Base-by-base conservation (phyloP, 1,140 invertebrate species). In the Drosophila saltans region DNA sequence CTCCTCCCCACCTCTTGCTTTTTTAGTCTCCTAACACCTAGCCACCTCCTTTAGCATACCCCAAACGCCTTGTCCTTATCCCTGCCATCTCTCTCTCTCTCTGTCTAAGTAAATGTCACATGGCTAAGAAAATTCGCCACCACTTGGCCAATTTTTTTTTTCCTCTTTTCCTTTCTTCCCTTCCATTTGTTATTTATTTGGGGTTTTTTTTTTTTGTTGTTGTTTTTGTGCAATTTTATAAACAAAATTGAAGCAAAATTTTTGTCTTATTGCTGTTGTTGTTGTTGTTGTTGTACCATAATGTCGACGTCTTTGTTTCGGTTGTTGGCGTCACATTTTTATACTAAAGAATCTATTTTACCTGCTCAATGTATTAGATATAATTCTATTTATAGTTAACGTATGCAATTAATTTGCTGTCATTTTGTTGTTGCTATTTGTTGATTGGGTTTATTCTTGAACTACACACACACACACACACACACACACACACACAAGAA, bases 391-490 rank as follows among this genome's bases (percentile, higher is more conserved):
- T 68, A 40, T 78, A 68, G 75, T 52, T 45, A 58, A 63, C 63
- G 36, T 78, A 78, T 78, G 76, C 76, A 78, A 78, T 78, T 78
- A 78, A 78, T 78, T 78, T 72, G 75, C 75, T 78, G 76, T 78
- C 76, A 78, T 78, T 76, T 76, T 55, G 73, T 45, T 69, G 56
- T 66, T 30, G 33, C 48, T 69, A 16, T 16, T 43, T 66, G 43
- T 66, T 66, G 62, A 36, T 65, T 41, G 24, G 55, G 26, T 78
- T 76, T 76, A 48, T 24, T 36, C 36, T 43, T 43, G 41, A 59
- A 59, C 36, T 59, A 39, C 71, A 45, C 55, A 24, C 39, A 62
- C 45, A 62, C n/a, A 62, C 21, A 62, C n/a, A 39, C n/a, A n/a
- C n/a, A n/a, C n/a, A 39, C 71, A 45, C 55, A 24, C 39, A 39